Base-by-base conservation (phyloP, 2,797 vertebrate genomes). In the Trichosurus vulpecula region DNA sequence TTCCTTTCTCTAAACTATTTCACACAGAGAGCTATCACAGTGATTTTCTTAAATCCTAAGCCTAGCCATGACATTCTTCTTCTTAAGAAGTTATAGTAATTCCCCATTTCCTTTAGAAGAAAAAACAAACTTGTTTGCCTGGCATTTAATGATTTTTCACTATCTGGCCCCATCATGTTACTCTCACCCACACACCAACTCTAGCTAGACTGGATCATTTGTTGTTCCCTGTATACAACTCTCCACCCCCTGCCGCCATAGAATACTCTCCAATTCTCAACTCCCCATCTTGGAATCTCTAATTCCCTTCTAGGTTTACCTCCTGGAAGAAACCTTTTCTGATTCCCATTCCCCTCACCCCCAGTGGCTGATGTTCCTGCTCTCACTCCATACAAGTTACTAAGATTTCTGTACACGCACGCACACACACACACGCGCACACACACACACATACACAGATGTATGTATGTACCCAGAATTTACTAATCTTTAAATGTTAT, bases 351-450 rank as follows among this genome's bases (percentile, higher is more conserved):
- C 66, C 66, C 22, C n/a, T n/a, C n/a, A n/a, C 6, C n/a, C 6
- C 66, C 10, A 19, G 6, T 19, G 41, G 0, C 2, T 41, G n/a
- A n/a, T 66, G 66, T 41, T 22, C 6, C n/a, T 22, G 16, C 16
- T n/a, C 16, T 74, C 66, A 41, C 2, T 22, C 0, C 66, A 74
- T 9, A 0, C 5, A 74, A 66, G 14, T 41, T 41, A 22, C 61
- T 41, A 22, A 41, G n/a, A 74, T 41, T 66, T 35, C 4, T 74
- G n/a, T 22, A 9, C 16, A 74, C n/a, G 58, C 6, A 30, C 6
- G 0, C 0, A n/a, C 5, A 16, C 3, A 6, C 35, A 16, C 5
- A 66, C 13, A 35, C 35, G 6, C 12, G 35, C 11, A 10, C 2
- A 61, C 2, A 35, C 4, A n/a, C 6, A n/a, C 1, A 35, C 6